These are phyloP conservation scores for Grapholita molesta DNA, from an alignment of 1,140 invertebrate genomes.

Conservation along the genomic window DNA sequence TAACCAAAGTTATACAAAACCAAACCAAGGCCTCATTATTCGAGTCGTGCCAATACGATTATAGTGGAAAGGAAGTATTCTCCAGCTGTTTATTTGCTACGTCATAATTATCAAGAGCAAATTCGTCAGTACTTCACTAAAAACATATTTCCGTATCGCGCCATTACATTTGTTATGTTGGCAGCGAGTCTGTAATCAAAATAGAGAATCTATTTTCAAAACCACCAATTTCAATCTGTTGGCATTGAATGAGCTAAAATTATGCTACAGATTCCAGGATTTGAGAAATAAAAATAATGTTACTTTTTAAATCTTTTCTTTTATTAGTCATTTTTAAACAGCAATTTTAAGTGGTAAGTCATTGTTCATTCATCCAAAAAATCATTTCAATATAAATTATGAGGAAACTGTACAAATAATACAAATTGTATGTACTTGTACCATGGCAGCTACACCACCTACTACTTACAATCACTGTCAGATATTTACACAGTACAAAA, in stretches of 20 bases:
- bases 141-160: not conserved
- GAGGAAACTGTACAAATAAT: slow-evolving; percentile 18
- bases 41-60: not conserved
- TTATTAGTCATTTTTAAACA: slow-evolving; percentile 60
- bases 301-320: slow-evolving; percentile 27
- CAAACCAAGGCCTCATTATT: not conserved
- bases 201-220: slow-evolving; percentile 14
- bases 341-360: slow-evolving; percentile 69
- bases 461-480: slow-evolving; percentile 68
- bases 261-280: not conserved
- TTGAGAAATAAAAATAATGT: not conserved
- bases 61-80: not conserved
- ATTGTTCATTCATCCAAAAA: slow-evolving; percentile 22
- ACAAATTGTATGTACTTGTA: slow-evolving; percentile 36
- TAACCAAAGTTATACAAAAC: not conserved
- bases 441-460: slow-evolving; percentile 36
- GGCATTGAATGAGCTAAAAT: not conserved
- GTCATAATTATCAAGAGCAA: not conserved
- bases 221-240: not conserved
- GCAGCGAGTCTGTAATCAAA: not conserved
- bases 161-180: slow-evolving; percentile 6
- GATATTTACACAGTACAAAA: slow-evolving; percentile 67
- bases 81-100: not conserved
- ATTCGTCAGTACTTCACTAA: not conserved
- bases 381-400: slow-evolving; percentile 18